Conservation (phyloP, 2,113 vertebrate genomes). For the Ammodytes dubius region DNA sequence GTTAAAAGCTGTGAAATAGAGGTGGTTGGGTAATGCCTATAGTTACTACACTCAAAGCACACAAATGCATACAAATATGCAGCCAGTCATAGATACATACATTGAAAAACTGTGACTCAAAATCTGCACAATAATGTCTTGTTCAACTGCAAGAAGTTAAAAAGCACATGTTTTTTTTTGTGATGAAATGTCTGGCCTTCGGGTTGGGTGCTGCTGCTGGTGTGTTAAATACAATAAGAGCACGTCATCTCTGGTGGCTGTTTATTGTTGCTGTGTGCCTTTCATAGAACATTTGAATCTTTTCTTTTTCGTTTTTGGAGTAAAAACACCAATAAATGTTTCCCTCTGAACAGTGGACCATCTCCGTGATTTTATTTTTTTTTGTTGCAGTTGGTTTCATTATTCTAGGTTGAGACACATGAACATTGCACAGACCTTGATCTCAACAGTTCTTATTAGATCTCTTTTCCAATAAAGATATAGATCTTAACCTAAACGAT, state of each 20-base stretch:
- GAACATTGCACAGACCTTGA: neutral
- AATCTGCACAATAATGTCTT: slow-evolving; percentile 44
- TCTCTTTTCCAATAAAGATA: neutral
- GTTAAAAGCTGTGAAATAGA: neutral
- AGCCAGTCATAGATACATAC: neutral
- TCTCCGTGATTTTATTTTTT: neutral
- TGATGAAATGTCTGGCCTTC: slow-evolving; percentile 34
- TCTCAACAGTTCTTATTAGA: too few species aligned
- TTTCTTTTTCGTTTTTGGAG: slow-evolving; percentile 52
- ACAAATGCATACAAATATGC: slow-evolving; percentile 20
- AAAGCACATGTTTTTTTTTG: slow-evolving; percentile 56
- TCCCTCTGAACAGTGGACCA: slow-evolving; percentile 16
- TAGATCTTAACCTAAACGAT: neutral
- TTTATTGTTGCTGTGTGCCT: slow-evolving; percentile 69
- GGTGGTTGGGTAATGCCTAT: neutral
- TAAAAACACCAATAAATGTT: slow-evolving; percentile 61
- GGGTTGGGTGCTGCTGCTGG: slow-evolving; percentile 44
- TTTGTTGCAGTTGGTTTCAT: neutral
- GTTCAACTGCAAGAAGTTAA: neutral
- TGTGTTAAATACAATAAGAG: slow-evolving; percentile 41
- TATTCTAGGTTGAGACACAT: neutral
- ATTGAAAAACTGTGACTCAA: slow-evolving; percentile 28
- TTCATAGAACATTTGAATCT: slow-evolving; percentile 48
- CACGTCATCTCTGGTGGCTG: slow-evolving; percentile 28
- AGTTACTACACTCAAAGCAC: slow-evolving; percentile 33